Base-by-base conservation (phyloP, 2,888 invertebrate genomes). In the Siphonodentalium dalli region DNA sequence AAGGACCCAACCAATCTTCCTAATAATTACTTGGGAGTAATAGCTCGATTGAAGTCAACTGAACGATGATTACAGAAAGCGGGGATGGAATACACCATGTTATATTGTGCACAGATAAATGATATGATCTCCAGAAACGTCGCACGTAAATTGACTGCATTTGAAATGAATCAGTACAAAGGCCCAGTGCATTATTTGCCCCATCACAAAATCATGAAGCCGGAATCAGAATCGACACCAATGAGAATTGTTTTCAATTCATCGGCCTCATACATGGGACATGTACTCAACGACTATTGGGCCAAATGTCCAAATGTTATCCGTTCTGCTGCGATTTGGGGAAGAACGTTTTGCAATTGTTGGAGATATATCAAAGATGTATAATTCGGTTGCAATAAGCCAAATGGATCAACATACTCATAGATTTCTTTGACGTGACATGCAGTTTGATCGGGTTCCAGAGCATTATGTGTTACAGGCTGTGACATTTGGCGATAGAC, bases 231-330 rank as follows among this genome's bases (percentile, higher is more conserved):
- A 11, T 34, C 49, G 2, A 41, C 41, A 26, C 41, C 49, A 21
- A 7, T 49, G 3, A 20, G 41, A 20, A 49, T 49, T 21, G 40
- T 49, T 1, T 41, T 41, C 24, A 49, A 49, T 21, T 49, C 49
- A 11, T 49, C 41, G 13, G 18, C 49, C 13, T 49, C 49, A n/a
- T 49, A 23, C 23, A 49, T 49, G 49, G 27, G 49, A 33, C 49
- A 34, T 13, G 31, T 29, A 15, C 26, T 49, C 11, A 41, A 49
- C 31, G 41, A 49, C 7, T 46, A 41, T 34, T 39, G 52, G 45
- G 28, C 27, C 40, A 33, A 6, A 53, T n/a, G n/a, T n/a, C n/a
- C n/a, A n/a, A n/a, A n/a, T n/a, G n/a, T n/a, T n/a, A n/a, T n/a
- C 23, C 13, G 38, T 38, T 11, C 21, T 38, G n/a, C 20, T 38